A percentile compares a stretch with the other conserved stretches of the same genome.
Conservation (phyloP, 2,888 invertebrate species). For the Perdita meconis region DNA sequence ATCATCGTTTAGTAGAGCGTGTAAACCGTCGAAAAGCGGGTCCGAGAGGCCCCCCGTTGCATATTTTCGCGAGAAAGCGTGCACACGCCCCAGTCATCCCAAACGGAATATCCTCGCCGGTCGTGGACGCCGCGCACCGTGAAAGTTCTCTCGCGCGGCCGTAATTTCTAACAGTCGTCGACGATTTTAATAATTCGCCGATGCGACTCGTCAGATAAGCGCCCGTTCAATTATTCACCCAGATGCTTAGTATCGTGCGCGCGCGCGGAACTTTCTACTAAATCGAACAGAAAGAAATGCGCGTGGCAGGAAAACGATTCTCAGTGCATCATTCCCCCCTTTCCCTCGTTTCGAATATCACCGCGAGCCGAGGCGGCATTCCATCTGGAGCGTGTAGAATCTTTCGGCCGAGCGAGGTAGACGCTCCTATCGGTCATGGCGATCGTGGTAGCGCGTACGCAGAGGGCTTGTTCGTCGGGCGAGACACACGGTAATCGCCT, state of each 20-base stretch:
- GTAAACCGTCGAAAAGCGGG: constrained; percentile 4
- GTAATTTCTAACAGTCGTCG: constrained; percentile 10
- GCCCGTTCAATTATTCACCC: constrained; percentile 24
- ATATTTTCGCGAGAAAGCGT: constrained; percentile 17
- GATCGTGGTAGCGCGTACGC: constrained; percentile 38
- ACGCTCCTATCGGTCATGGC: constrained; percentile 34
- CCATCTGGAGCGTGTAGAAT: constrained; percentile 38
- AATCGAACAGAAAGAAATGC: constrained; percentile 18
- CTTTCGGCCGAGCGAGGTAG: constrained; percentile 16
- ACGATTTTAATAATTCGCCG: constrained; percentile 25
- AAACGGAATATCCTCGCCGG: constrained; percentile 1
- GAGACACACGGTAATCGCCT: constrained; percentile 49
- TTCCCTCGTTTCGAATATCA: constrained; percentile 13
- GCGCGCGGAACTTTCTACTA: constrained; percentile 32
- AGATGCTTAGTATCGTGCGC: constrained; percentile 6
- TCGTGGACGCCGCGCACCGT: not conserved
- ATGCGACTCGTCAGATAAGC: constrained; percentile 13
- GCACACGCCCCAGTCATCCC: not conserved
- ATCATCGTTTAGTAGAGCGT: constrained; percentile 14
- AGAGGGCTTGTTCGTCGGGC: constrained; percentile 36
- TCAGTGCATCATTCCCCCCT: constrained; percentile 10
- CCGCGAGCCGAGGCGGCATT: constrained; percentile 17
- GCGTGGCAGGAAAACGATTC: not conserved
- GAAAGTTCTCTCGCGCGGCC: not conserved
- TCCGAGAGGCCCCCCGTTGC: not conserved